Percentiles rank a stretch among this genome's conserved stretches.
phyloP scores from a whole-genome alignment of 2,797 vertebrate species.

The Eulemur rubriventer region DNA sequence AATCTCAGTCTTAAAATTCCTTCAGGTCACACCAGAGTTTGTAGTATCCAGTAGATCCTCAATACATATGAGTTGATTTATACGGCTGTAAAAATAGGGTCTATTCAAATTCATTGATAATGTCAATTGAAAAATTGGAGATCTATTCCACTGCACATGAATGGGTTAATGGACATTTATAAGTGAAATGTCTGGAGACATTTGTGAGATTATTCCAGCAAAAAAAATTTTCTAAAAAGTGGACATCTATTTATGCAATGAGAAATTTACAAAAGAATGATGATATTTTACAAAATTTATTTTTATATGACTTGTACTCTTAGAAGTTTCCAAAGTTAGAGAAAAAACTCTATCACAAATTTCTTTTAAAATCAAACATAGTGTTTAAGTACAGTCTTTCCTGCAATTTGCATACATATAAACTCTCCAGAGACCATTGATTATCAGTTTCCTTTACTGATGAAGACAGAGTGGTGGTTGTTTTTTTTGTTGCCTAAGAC shows the following conservation, averaged over 20 bases:
- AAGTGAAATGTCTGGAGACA: background rate
- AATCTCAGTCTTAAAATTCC: background rate
- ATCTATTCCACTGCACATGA: background rate
- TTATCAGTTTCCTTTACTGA: background rate
- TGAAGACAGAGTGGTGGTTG: background rate
- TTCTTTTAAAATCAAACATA: background rate
- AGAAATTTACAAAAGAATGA: background rate
- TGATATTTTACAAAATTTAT: background rate
- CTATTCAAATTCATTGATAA: conserved; percentile 14
- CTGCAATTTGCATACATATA: background rate
- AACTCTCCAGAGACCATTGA: background rate
- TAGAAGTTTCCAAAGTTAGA: background rate
- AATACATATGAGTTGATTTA: background rate
- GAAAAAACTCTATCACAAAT: background rate
- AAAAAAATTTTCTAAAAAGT: background rate
- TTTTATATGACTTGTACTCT: background rate
- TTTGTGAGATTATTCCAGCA: background rate
- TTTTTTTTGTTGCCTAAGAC: background rate
- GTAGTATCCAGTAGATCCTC: background rate
- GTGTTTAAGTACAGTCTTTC: background rate
- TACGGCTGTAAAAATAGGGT: background rate
- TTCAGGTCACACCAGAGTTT: background rate
- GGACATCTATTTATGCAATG: background rate
- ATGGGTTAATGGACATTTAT: background rate
- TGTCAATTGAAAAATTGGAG: background rate